Evolutionary conservation across 2,797 vertebrate species (phyloP).

Genomic region (Acestrorhynchus altus): DNA sequence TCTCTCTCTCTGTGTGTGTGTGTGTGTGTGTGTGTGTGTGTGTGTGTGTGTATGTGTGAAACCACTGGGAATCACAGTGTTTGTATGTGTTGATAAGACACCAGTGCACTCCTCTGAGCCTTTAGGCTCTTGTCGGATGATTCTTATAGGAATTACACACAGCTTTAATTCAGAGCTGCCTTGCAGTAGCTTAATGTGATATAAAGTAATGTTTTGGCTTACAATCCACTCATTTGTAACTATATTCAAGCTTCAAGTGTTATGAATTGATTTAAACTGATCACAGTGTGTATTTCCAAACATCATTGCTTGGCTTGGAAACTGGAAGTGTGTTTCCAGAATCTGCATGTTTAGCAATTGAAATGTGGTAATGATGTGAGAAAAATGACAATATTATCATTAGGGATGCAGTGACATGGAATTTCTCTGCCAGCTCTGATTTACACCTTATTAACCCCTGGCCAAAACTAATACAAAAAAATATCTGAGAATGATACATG

Average conservation of each 20-base stretch:
- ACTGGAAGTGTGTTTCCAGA: neutral
- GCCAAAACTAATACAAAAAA: neutral
- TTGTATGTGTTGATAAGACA: constrained; percentile 58
- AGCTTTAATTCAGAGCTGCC: neutral
- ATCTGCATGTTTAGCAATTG: neutral
- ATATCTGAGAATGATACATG: too few relatives aligned
- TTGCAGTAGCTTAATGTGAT: neutral
- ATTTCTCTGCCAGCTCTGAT: neutral
- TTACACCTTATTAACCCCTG: neutral
- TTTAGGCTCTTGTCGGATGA: constrained; percentile 44
- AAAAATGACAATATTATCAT: neutral
- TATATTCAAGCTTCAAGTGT: neutral
- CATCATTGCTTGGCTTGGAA: constrained; percentile 8
- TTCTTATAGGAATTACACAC: constrained; percentile 38
- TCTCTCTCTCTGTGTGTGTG: constrained; percentile 28
- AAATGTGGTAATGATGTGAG: neutral
- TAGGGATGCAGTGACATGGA: neutral
- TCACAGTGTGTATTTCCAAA: neutral
- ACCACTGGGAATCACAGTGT: constrained; percentile 43
- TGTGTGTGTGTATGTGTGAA: constrained; percentile 28
- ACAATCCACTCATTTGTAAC: neutral
- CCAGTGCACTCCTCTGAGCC: constrained; percentile 59
- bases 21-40: neutral
- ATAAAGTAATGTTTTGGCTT: constrained; percentile 17
- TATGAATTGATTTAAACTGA: constrained; percentile 7